Base-by-base conservation (phyloP, 2,797 vertebrate species). In the Esox lucius region DNA sequence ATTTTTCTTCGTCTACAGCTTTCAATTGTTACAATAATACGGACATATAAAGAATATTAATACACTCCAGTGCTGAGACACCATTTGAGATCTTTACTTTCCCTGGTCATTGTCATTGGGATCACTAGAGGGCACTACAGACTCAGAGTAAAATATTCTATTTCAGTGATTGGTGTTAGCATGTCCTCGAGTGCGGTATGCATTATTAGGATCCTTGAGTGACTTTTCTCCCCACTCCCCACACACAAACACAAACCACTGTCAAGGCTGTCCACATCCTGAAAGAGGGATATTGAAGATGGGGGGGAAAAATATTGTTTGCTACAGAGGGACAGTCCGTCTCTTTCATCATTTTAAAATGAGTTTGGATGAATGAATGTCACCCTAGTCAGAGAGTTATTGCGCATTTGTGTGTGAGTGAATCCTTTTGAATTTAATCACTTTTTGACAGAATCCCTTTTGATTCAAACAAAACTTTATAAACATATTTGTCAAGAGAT, bases 111-210 rank as follows among this genome's bases (percentile, higher is more conserved):
- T 42, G 49, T 80, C 80, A 17, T 24, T 51, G 33, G 51, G 72
- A 75, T 73, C 82, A 89, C 84, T 80, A 90, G 86, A 87, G 86
- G 86, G 86, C 86, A 87, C 83, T 76, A 89, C 82, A 88, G 85
- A 73, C 80, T 90, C 86, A 82, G 6, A 65, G 67, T 53, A n/a
- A 2, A 53, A n/a, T 53, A 53, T 53, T 53, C 51, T 53, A n/a
- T 17, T 53, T 53, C 51, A 19, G 51, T 53, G 15, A 5, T 53
- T 0, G 6, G 51, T 19, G 33, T 53, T 7, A 53, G n/a, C 51
- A 53, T 53, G 16, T 53, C 51, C 17, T 19, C 51, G 53, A 53
- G 16, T 53, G n/a, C 51, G 19, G 19, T 53, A 8, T 53, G n/a
- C 51, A n/a, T 53, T 53, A 35, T 53, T 53, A n/a, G 17, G 51